Evolutionary conservation across 2,797 vertebrate species (phyloP).

Genomic region (Calcarius lapponicus): DNA sequence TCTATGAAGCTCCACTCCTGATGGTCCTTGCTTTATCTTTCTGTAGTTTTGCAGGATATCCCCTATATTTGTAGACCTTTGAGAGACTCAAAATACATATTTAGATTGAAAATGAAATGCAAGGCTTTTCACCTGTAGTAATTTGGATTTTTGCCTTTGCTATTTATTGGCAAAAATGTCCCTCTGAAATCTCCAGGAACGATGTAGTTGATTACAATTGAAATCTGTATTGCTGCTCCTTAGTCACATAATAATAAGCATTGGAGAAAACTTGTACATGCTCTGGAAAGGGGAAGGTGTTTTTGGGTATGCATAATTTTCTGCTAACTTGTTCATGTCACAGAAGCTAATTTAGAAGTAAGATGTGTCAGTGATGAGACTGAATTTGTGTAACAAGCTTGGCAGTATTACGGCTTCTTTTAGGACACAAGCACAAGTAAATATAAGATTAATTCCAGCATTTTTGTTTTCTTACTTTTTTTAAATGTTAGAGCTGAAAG

Average conservation of each 20-base stretch:
- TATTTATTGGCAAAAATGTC: not conserved
- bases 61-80: not conserved
- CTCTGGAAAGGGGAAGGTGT: not conserved
- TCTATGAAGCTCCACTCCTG: not conserved
- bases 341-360: not conserved
- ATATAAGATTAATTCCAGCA: not conserved
- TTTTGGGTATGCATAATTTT: not conserved
- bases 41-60: not conserved
- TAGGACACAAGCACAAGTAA: not conserved
- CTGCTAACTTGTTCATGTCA: not conserved
- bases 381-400: not conserved
- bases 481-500: not conserved
- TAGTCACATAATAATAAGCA: fast-evolving
- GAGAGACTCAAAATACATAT: not conserved
- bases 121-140: not conserved
- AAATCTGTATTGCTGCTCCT: not conserved
- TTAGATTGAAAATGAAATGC: not conserved
- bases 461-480: not conserved
- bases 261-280: not conserved
- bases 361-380: not conserved
- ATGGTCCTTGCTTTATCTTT: not conserved
- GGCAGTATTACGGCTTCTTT: not conserved
- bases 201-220: not conserved
- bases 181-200: not conserved
- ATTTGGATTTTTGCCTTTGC: not conserved